phyloP scores from a whole-genome alignment of 2,888 invertebrate species.

The Aporophyla lueneburgensis region DNA sequence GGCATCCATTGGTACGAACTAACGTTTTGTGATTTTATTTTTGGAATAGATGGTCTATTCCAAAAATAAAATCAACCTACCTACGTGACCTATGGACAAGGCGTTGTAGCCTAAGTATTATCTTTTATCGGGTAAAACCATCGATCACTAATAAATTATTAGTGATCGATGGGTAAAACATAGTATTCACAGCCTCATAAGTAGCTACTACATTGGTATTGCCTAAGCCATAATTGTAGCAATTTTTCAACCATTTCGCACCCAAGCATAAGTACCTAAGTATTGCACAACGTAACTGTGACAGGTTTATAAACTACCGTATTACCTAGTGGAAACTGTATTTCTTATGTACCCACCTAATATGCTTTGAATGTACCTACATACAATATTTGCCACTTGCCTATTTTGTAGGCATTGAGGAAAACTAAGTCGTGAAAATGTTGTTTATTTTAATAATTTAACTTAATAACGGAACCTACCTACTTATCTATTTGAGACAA shows the following conservation, averaged over 20 bases:
- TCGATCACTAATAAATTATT: too few species aligned
- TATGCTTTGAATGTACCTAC: constrained; percentile 11
- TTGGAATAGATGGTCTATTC: too few species aligned
- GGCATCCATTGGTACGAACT: neutral
- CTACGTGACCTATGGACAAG: neutral
- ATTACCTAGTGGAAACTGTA: constrained; percentile 11
- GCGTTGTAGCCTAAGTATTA: neutral
- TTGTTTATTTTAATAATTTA: constrained; percentile 2
- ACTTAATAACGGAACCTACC: neutral
- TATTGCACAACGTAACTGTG: constrained; percentile 39
- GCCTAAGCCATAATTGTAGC: constrained; percentile 31
- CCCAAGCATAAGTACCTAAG: neutral
- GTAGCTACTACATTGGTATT: neutral
- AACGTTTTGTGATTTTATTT: too few species aligned
- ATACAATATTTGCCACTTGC: neutral
- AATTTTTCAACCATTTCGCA: constrained; percentile 29
- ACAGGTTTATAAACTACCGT: constrained; percentile 39
- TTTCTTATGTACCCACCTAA: constrained; percentile 8
- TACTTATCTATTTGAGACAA: neutral
- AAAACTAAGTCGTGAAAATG: neutral
- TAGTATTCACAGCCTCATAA: constrained; percentile 16
- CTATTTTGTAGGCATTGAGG: constrained; percentile 2
- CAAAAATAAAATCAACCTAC: too few species aligned
- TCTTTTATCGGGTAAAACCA: neutral
- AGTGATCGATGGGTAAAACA: neutral